Evolutionary conservation across 2,797 vertebrate genomes (phyloP).

Genomic region (Crenuchus spilurus): DNA sequence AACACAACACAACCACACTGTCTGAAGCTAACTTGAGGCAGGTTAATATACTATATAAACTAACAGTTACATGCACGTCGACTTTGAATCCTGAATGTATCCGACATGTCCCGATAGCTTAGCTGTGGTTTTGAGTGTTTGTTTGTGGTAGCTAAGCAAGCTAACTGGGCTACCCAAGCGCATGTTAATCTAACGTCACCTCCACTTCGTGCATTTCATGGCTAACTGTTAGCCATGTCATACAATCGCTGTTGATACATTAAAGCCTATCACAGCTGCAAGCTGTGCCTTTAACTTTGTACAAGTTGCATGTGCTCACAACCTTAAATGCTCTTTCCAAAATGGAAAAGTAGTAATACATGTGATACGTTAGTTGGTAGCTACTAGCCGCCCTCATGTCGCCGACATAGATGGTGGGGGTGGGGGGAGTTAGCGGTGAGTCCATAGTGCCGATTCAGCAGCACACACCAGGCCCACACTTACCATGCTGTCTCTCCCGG

Average conservation of each 20-base stretch:
- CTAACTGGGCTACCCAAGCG: not conserved
- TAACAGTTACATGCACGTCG: no score
- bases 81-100: no score
- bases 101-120: not conserved
- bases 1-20: no score
- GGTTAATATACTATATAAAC: no score
- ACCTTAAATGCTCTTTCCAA: not conserved
- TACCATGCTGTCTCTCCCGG: constrained; percentile 71
- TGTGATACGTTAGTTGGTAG: not conserved
- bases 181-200: not conserved
- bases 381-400: not conserved
- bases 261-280: not conserved
- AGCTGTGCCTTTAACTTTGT: not conserved
- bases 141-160: constrained; percentile 7
- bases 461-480: constrained; percentile 66
- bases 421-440: constrained; percentile 6
- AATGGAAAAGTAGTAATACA: not conserved
- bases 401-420: not conserved
- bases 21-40: no score
- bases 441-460: constrained; percentile 40
- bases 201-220: not conserved
- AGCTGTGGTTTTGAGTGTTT: no score
- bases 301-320: not conserved
- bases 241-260: not conserved
- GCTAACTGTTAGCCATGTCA: not conserved